Evolutionary conservation across 1,140 invertebrate genomes (phyloP).

Genomic region (Whitmania pigra): DNA sequence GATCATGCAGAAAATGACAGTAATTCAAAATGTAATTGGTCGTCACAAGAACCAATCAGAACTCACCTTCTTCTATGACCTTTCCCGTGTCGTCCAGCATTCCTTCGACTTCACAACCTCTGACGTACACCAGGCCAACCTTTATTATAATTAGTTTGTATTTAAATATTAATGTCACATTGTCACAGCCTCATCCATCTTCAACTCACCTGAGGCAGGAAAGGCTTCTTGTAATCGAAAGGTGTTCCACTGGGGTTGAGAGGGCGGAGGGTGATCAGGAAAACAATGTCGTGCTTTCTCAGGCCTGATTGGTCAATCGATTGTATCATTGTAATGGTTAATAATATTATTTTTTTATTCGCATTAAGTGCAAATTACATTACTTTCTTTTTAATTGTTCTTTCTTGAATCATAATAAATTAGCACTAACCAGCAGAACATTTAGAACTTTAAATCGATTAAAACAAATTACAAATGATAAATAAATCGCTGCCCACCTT

Average conservation of each 20-base stretch:
- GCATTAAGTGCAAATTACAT: no score
- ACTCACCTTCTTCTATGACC: constrained; percentile 78
- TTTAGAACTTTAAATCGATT: background rate
- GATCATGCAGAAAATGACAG: constrained; percentile 14
- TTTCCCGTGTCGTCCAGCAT: constrained; percentile 91
- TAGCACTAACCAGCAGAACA: constrained; percentile 6
- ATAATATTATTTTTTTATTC: no score
- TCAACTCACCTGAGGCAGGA: constrained; percentile 32
- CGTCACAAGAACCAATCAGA: background rate
- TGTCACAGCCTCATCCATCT: background rate
- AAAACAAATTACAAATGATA: constrained; percentile 7
- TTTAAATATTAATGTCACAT: no score
- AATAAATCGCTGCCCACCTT: constrained; percentile 46
- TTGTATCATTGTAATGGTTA: no score
- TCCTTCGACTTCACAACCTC: constrained; percentile 96
- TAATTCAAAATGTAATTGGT: background rate
- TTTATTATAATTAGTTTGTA: no score
- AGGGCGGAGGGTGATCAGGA: constrained; percentile 79
- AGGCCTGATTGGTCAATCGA: constrained; percentile 45
- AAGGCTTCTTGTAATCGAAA: constrained; percentile 40
- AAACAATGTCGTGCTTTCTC: constrained; percentile 93
- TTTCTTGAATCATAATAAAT: background rate
- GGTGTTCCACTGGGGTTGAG: constrained; percentile 58
- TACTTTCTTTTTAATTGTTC: no score
- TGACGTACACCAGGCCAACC: constrained; percentile 75